These are phyloP conservation scores for Bombus cullumanus DNA, from an alignment of 1,140 invertebrate genomes.

Conservation along the genomic window DNA sequence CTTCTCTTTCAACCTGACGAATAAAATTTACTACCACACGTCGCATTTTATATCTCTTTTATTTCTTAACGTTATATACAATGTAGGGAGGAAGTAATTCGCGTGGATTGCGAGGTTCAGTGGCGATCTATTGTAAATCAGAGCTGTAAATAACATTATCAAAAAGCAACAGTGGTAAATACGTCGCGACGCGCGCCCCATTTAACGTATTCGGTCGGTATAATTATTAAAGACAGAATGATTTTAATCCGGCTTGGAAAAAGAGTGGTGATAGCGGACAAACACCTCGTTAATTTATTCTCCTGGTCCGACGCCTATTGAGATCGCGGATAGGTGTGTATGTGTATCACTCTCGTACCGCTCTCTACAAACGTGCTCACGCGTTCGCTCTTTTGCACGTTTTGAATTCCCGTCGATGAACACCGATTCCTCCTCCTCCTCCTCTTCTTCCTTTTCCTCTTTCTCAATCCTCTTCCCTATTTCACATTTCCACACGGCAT, in stretches of 20 bases:
- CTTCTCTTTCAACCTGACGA: background rate
- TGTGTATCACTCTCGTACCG: background rate
- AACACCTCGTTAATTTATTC: conserved; percentile 69
- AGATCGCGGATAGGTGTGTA: conserved; percentile 12
- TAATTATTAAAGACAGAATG: conserved; percentile 63
- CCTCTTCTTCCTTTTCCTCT: background rate
- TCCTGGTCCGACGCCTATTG: conserved; percentile 44
- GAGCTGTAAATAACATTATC: conserved; percentile 54
- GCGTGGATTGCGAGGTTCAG: conserved; percentile 5
- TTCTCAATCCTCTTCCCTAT: background rate
- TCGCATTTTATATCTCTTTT: conserved; percentile 3
- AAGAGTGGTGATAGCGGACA: conserved; percentile 49
- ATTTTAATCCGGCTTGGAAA: conserved; percentile 53
- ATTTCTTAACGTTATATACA: conserved; percentile 9
- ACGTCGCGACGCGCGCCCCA: conserved; percentile 50
- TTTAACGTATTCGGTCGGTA: conserved; percentile 53
- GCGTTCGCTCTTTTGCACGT: conserved; percentile 28
- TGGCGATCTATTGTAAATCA: conserved; percentile 36
- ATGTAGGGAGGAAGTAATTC: conserved; percentile 39
- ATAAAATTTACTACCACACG: conserved; percentile 14
- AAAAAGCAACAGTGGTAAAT: conserved; percentile 40
- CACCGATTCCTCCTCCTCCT: conserved; percentile 7
- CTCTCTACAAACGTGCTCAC: background rate
- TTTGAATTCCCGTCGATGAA: conserved; percentile 37
- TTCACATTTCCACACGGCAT: background rate